phyloP scores from a whole-genome alignment of 2,797 vertebrate genomes.

The Spatula clypeata region DNA sequence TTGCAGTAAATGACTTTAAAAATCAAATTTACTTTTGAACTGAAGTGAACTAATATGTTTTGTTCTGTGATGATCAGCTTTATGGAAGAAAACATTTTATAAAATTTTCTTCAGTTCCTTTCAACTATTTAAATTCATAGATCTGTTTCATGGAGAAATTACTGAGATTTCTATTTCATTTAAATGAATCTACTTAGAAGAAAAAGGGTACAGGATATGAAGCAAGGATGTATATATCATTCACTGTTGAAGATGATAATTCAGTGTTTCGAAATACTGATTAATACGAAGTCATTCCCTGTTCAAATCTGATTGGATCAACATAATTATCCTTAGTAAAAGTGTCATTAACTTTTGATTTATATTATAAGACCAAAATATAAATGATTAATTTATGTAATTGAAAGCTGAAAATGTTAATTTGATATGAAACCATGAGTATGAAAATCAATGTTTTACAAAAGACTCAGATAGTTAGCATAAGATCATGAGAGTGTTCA shows the following conservation, averaged over 20 bases:
- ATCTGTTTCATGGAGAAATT: neutral
- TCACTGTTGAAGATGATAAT: neutral
- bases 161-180: neutral
- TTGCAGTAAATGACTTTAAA: neutral
- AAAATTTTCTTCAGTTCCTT: neutral
- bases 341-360: neutral
- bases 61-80: neutral
- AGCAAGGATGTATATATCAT: neutral
- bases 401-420: neutral
- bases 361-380: neutral
- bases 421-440: neutral
- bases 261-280: neutral
- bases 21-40: neutral
- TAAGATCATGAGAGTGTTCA: neutral
- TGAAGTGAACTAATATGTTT: neutral
- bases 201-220: neutral
- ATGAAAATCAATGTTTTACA: neutral
- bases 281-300: neutral
- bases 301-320: neutral
- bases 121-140: neutral
- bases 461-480: neutral
- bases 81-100: neutral
- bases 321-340: neutral
- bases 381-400: neutral
- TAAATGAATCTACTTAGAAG: neutral